A percentile compares a stretch with the other conserved stretches of the same genome.
Evolutionary conservation across 2,113 vertebrate genomes (phyloP).

Genomic region (Lota lota): DNA sequence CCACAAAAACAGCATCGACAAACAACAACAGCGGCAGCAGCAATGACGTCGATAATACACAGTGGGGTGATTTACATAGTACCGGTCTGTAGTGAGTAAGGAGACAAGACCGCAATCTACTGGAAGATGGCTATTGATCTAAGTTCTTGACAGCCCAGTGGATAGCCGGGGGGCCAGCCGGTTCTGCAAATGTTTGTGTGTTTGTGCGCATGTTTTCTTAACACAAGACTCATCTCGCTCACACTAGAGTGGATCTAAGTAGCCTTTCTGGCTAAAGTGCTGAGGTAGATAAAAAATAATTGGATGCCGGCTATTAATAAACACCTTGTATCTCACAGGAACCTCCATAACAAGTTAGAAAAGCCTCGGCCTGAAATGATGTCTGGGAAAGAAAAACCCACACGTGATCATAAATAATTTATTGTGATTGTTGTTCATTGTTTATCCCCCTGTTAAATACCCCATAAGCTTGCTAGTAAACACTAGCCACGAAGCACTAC

Average conservation of each 20-base stretch:
- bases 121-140: no score
- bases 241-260: constrained; percentile 11
- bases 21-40: constrained; percentile 4
- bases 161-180: no score
- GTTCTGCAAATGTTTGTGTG: no score
- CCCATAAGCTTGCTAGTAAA: constrained; percentile 39
- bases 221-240: neutral
- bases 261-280: constrained; percentile 7
- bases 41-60: no score
- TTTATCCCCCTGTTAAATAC: no score
- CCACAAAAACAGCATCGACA: neutral
- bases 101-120: no score
- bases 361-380: neutral
- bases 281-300: neutral
- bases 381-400: constrained; percentile 3
- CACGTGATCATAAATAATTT: neutral
- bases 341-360: neutral
- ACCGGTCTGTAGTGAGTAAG: no score
- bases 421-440: no score
- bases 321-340: constrained; percentile 8
- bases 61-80: no score
- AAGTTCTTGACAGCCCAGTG: no score
- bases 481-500: constrained; percentile 25
- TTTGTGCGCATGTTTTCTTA: neutral
- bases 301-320: constrained; percentile 10